A percentile compares a stretch with the other conserved stretches of the same genome.
These are phyloP conservation scores for Ursus arctos DNA, from an alignment of 2,113 vertebrate genomes.

Conservation along the genomic window DNA sequence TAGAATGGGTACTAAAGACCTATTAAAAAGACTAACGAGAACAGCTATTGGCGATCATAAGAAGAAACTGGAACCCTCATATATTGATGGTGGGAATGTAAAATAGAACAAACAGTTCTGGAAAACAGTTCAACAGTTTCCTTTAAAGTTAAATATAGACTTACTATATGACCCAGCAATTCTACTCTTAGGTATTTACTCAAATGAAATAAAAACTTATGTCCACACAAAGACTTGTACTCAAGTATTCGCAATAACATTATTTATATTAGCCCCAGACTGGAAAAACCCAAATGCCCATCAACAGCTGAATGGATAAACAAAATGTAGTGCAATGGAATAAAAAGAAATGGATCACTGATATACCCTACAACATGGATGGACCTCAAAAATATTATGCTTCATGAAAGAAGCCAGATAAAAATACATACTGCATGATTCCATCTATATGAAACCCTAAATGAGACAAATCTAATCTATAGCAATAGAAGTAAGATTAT, in stretches of 20 bases:
- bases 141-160: not conserved
- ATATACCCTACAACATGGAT: not conserved
- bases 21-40: not conserved
- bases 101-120: not conserved
- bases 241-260: not conserved
- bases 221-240: not conserved
- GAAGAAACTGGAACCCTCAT: not conserved
- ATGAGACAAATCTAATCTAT: not conserved
- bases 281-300: not conserved
- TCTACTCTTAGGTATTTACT: not conserved
- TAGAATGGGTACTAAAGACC: not conserved
- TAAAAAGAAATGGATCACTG: not conserved
- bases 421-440: slow-evolving; percentile 9
- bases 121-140: not conserved
- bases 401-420: not conserved
- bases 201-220: slow-evolving; percentile 41
- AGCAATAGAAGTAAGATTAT: not conserved
- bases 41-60: not conserved
- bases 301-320: not conserved
- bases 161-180: not conserved
- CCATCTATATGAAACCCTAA: not conserved
- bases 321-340: not conserved
- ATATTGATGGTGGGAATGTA: not conserved
- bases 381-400: not conserved
- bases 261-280: not conserved